Percentiles rank a stretch among this genome's conserved stretches.
These are phyloP conservation scores for Archocentrus centrarchus DNA, from an alignment of 2,113 vertebrate species.

Conservation along the genomic window DNA sequence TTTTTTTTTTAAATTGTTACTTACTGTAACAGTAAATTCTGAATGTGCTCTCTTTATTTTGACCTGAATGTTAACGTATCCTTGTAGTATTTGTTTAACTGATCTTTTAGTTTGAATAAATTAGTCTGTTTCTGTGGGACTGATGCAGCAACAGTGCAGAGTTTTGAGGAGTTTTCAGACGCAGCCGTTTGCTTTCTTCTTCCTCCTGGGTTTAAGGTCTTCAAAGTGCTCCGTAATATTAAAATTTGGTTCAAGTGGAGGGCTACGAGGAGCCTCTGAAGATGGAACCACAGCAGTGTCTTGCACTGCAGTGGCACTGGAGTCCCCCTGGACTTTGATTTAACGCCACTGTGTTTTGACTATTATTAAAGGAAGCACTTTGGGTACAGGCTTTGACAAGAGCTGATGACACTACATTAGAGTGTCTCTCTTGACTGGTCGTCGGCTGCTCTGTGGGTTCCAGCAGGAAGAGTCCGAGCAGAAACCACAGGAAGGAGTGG, in stretches of 20 bases:
- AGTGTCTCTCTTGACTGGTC: not conserved
- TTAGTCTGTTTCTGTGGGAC: no score
- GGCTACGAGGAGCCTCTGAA: not conserved
- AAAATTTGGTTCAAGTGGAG: not conserved
- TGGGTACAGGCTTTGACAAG: not conserved
- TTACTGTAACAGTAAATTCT: no score
- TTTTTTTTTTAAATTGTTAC: no score
- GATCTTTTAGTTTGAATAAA: no score
- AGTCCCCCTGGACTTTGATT: not conserved
- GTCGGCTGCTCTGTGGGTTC: not conserved
- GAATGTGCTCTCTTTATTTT: no score
- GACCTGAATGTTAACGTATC: no score
- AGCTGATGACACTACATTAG: not conserved
- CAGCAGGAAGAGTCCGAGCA: no score
- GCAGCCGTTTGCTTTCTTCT: not conserved
- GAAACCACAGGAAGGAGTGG: no score
- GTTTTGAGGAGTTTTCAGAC: not conserved
- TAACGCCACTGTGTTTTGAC: not conserved
- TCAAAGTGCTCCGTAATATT: not conserved
- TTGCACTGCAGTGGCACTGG: not conserved
- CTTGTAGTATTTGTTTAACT: no score
- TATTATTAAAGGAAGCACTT: not conserved
- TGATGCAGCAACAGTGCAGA: not conserved
- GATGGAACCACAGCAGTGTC: not conserved
- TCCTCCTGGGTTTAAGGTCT: not conserved